Evolutionary conservation across 2,113 vertebrate genomes (phyloP), one percentile per base, ranked within the genome.

Genomic region (Prionailurus bengalensis): DNA sequence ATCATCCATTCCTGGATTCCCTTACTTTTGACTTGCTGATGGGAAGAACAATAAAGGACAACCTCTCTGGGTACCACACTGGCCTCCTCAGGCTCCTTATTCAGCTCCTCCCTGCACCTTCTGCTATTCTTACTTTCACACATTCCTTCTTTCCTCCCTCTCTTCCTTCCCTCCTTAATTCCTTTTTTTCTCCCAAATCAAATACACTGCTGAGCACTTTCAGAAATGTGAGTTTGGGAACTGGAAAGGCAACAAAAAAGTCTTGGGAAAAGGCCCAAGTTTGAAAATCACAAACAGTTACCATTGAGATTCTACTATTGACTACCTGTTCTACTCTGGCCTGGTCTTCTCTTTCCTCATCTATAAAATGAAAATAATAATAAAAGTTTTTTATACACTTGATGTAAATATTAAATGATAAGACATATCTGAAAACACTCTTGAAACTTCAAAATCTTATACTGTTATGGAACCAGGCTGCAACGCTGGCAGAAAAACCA

Each of bases 371-470:
- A 58, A 90, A 81, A 71, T 2, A 42, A 71, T 2, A 42, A 65
- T 4, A 53, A 79, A 55, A 70, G 16, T 17, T 48, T 58, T 78
- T 63, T 71, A 36, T 31, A 55, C 17, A 8, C 4, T 87, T 86
- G 16, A 74, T 78, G 14, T 55, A 27, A 94, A 58, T 89, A 68
- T 65, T 51, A 86, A 92, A 31, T 95, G 17, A 94, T 31, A 82
- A 65, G 29, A 7, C n/a, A 3, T 58, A 94, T 3, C 36, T 74
- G 53, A 89, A 83, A 93, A 36, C 39, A 14, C 14, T 91, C 12
- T 83, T 58, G 39, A 93, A 80, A 95, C 1, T 39, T 95, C 39
- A 33, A 95, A 88, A 53, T 61, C 23, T 76, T 96, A n/a, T 4
- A 51, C 45, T 45, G 8, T 45, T 45, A 45, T 1, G 8, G 45